These are phyloP conservation scores for Ennomos quercinarius DNA, from an alignment of 2,888 invertebrate species.

Conservation along the genomic window DNA sequence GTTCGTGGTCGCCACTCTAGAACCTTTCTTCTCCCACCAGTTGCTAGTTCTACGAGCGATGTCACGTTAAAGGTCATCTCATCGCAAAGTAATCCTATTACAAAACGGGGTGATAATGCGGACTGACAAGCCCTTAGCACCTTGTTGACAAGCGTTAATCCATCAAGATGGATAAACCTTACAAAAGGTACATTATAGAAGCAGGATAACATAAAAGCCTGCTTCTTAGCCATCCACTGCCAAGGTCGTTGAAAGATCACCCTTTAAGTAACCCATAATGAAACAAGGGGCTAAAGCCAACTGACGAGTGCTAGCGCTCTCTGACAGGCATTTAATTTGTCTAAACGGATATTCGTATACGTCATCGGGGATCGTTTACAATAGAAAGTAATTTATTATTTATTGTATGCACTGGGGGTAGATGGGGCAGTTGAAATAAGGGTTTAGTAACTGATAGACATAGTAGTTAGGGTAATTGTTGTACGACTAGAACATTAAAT, in stretches of 20 bases:
- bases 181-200: no score
- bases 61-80: neutral
- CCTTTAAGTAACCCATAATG: neutral
- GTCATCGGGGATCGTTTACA: neutral
- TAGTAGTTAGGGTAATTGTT: no score
- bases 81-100: slow-evolving; percentile 8
- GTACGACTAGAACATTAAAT: no score
- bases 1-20: no score
- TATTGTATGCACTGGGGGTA: no score
- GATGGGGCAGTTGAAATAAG: no score
- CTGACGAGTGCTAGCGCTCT: neutral
- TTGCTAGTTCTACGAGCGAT: slow-evolving; percentile 2
- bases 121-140: no score
- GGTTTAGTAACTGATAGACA: no score
- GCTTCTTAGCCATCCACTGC: neutral
- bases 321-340: neutral
- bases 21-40: neutral
- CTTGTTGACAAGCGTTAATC: slow-evolving; percentile 8
- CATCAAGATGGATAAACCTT: neutral
- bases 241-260: neutral
- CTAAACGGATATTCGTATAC: neutral
- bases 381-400: no score
- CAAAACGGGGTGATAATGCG: slow-evolving; percentile 9
- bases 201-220: neutral
- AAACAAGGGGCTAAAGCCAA: neutral